These are phyloP conservation scores for Chondrosia reniformis DNA, from an alignment of 37 sponge, comb jelly and placozoan genomes.

Conservation along the genomic window DNA sequence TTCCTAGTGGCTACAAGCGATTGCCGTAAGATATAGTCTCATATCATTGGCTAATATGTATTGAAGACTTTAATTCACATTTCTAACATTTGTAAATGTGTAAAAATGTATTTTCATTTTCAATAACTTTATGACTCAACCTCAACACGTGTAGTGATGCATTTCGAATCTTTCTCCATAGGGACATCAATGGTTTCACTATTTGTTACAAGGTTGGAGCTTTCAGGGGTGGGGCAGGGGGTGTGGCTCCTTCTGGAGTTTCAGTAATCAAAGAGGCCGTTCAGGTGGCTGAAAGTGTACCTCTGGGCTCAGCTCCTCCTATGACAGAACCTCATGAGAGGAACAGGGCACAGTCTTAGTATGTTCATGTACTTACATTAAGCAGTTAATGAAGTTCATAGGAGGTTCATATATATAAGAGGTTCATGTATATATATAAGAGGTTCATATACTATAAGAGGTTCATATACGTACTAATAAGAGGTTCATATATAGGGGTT, in stretches of 20 bases:
- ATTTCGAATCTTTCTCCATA: not conserved
- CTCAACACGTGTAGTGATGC: no score
- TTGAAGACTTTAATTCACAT: not conserved
- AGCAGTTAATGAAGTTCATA: no score
- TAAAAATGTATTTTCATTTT: not conserved
- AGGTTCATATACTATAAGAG: no score
- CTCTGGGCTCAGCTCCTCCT: no score
- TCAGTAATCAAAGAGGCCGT: not conserved
- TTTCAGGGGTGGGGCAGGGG: conserved; percentile 5
- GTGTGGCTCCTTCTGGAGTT: not conserved
- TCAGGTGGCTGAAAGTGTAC: not conserved
- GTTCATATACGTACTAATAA: no score
- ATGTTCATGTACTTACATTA: no score
- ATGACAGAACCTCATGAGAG: no score
- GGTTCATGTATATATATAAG: no score
- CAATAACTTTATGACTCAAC: no score
- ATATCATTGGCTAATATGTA: not conserved
- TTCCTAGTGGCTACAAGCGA: conserved; percentile 11
- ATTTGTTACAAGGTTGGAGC: conserved; percentile 12
- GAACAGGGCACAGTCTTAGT: no score
- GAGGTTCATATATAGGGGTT: no score
- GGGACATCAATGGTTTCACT: conserved; percentile 21
- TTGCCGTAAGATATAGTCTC: not conserved
- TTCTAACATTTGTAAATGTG: not conserved
- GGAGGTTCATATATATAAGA: no score